Evolutionary conservation across 2,888 invertebrate genomes (phyloP).

Genomic region (Muscina levida): DNA sequence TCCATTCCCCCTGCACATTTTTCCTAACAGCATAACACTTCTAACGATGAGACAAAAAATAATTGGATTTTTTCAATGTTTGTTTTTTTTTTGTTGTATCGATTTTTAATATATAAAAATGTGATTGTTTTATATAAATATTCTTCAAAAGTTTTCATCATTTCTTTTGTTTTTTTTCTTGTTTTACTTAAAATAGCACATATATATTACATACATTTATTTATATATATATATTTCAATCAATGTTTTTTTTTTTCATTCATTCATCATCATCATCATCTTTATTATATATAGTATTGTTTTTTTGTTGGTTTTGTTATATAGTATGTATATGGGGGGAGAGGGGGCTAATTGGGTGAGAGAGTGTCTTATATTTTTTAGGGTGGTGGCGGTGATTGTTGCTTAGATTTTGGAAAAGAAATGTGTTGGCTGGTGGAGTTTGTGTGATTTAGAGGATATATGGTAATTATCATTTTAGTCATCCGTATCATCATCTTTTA

Average conservation of each 20-base stretch:
- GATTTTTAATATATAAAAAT: conserved; percentile 38
- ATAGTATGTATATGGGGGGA: neutral
- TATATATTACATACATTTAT: conserved; percentile 45
- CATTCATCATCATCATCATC: conserved; percentile 11
- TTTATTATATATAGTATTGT: conserved; percentile 33
- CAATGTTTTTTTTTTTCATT: no score
- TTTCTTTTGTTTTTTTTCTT: conserved; percentile 6
- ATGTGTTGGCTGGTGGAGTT: no score
- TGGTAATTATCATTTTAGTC: no score
- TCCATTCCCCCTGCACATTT: no score
- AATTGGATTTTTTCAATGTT: neutral
- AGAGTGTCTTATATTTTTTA: no score
- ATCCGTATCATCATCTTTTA: no score
- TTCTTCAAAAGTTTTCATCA: conserved; percentile 10
- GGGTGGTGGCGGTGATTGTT: no score
- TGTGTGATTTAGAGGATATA: no score
- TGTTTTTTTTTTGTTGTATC: conserved; percentile 10
- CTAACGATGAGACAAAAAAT: no score
- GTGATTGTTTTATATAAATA: conserved; percentile 43
- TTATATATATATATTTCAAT: conserved; percentile 12
- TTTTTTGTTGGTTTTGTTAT: neutral
- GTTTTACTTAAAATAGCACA: conserved; percentile 42
- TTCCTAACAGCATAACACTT: no score
- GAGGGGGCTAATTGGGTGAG: no score
- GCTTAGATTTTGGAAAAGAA: no score